Evolutionary conservation across 2,888 invertebrate genomes (phyloP).

Genomic region (Icerya purchasi): DNA sequence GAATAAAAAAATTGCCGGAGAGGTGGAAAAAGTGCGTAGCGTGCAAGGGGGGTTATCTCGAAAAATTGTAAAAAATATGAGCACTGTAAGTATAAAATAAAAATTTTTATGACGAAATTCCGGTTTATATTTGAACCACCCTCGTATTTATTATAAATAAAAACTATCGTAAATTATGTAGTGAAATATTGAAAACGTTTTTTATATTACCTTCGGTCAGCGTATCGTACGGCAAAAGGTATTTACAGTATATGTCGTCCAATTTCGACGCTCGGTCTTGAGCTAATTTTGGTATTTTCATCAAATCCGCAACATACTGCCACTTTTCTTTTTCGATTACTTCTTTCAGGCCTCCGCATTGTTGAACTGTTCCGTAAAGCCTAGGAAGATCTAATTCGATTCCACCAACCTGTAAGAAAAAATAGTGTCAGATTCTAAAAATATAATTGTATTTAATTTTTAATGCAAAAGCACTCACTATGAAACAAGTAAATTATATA

Average conservation of each 20-base stretch:
- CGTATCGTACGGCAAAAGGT: conserved; percentile 70
- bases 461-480: too few relatives aligned
- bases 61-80: too few relatives aligned
- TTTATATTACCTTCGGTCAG: conserved; percentile 39
- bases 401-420: conserved; percentile 45
- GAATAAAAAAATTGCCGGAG: too few relatives aligned
- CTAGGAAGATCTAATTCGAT: conserved; percentile 75
- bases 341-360: conserved; percentile 62
- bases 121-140: too few relatives aligned
- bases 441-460: too few relatives aligned
- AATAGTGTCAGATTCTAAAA: too few relatives aligned
- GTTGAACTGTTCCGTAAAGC: conserved; percentile 63
- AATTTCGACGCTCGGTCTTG: conserved; percentile 61
- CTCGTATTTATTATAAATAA: not conserved
- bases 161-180: too few relatives aligned
- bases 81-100: too few relatives aligned
- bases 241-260: conserved; percentile 77
- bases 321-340: conserved; percentile 75
- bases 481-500: too few relatives aligned
- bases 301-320: conserved; percentile 68
- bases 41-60: too few relatives aligned
- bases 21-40: too few relatives aligned
- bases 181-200: not conserved
- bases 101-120: too few relatives aligned
- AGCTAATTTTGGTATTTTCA: conserved; percentile 59